Base-by-base conservation (phyloP, 2,113 vertebrate species). In the Junco hyemalis region DNA sequence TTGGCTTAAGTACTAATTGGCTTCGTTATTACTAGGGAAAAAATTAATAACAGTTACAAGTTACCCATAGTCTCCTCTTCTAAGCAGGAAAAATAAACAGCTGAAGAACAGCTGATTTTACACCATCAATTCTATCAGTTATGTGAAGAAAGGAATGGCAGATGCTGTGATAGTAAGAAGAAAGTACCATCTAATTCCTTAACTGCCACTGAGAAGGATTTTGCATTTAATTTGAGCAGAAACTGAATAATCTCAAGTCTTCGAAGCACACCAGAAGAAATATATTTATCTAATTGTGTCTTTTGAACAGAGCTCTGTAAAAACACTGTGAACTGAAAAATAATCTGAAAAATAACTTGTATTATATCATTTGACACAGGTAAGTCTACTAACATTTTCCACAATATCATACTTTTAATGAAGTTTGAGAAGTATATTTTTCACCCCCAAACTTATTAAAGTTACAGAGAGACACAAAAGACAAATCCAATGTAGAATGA, bases 191-290 rank as follows among this genome's bases (percentile, higher is more conserved):
- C n/a, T 86, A 70, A 71, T 93, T 92, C 36, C 74, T 70, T 18
- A 80, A 56, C 23, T 74, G 60, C 71, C 28, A 40, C 40, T 91
- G 91, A 79, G 86, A 92, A 78, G 64, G 18, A 36, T 66, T 93
- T 96, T 86, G 53, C 61, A 89, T 92, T 95, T 92, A 57, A 76
- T 56, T 44, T 87, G 78, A 91, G 50, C 19, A 91, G 87, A 95
- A 95, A 93, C 45, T 57, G 40, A 95, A 91, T 84, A 92, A 93
- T 86, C 28, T 81, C 61, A 84, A 64, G 56, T 40, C 87, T 83
- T 86, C 61, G 28, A 65, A 60, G 45, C 77, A 56, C 31, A 84
- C n/a, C 59, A 86, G 59, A 44, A 83, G 40, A 89, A 92, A 94
- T 79, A 26, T 71, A 23, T 89, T 90, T 88, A 74, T 80, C 35